Evolutionary conservation across 2,888 invertebrate genomes (phyloP), one percentile per base, ranked within the genome.

Genomic region (Iselma pallidipennis): DNA sequence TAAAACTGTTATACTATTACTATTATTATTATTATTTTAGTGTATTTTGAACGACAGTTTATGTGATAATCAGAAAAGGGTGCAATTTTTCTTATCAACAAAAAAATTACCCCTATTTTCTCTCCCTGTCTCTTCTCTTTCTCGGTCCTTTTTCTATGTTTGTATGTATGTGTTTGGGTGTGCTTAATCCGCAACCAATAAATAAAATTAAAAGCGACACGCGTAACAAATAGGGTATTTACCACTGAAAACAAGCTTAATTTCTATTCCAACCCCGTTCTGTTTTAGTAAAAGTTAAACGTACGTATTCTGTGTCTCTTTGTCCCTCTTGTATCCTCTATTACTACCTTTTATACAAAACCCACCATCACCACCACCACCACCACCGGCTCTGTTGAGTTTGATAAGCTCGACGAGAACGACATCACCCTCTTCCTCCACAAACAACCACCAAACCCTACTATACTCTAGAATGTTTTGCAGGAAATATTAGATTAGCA

Each of bases 401-500:
- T n/a, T 42, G 42, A 42, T 42, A 42, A 50, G 55, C 56, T 28
- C 50, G 9, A 19, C 52, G 16, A 45, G 42, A 37, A 29, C 49
- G 19, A 14, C n/a, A n/a, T n/a, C n/a, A n/a, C 45, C 31, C 52
- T 52, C 25, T 23, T 50, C 33, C 49, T 50, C n/a, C n/a, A n/a
- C n/a, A n/a, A n/a, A n/a, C n/a, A 33, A 19, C 33, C 50, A n/a
- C 37, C n/a, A 42, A 21, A 31, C 23, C 48, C 19, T 52, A 59
- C n/a, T n/a, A n/a, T n/a, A n/a, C n/a, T n/a, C n/a, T n/a, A n/a
- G n/a, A n/a, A n/a, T n/a, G n/a, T n/a, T n/a, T n/a, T 55, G 62
- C 51, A 59, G 66, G 65, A 74, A 74, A 76, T 76, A 76, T 77
- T 76, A 75, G 78, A 76, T 78, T 77, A 78, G 75, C 72, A 71